Base-by-base conservation (phyloP, 2,888 invertebrate genomes). In the Lasius fuliginosus region DNA sequence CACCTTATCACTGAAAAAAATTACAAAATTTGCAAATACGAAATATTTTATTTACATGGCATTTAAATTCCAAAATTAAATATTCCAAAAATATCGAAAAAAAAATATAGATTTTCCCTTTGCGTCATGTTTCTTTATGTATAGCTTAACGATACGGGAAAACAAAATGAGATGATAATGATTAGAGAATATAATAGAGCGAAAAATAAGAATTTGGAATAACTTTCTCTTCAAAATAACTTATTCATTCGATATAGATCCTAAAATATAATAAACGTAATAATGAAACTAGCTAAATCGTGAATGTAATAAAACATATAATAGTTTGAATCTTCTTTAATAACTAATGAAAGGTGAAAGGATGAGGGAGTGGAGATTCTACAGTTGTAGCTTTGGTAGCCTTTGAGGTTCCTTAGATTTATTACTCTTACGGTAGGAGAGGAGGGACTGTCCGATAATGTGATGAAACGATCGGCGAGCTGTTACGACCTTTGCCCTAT, bases 1-100 rank as follows among this genome's bases (percentile, higher is more conserved):
- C 98, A 98, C 91, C 97, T 96, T 92, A 97, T 96, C 90, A 98
- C 98, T 98, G 96, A 77, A 85, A 86, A 67, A 82, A 74, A 49
- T 65, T 12, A 83, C 33, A 69, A 83, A 84, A 82, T 83, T 75
- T 36, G 33, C 62, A 46, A 56, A 56, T 62, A 33, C 27, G 3
- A 40, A 11, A 11, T 30, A n/a, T 33, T 15, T 33, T 8, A 53
- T 53, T 53, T n/a, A 53, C n/a, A n/a, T 53, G 8, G n/a, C 53
- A n/a, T 53, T 8, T 6, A n/a, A 53, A 53, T n/a, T 53, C 36
- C 36, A 36, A 36, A 36, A 36, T 36, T 36, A 3, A 36, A 8
- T 53, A 53, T n/a, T 53, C n/a, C 2, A n/a, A 53, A n/a, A 53
- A 53, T 18, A n/a, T 53, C n/a, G 8, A 23, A 36, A n/a, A 36